Conservation (phyloP, 2,797 vertebrate species). For the Pelochelys cantorii region DNA sequence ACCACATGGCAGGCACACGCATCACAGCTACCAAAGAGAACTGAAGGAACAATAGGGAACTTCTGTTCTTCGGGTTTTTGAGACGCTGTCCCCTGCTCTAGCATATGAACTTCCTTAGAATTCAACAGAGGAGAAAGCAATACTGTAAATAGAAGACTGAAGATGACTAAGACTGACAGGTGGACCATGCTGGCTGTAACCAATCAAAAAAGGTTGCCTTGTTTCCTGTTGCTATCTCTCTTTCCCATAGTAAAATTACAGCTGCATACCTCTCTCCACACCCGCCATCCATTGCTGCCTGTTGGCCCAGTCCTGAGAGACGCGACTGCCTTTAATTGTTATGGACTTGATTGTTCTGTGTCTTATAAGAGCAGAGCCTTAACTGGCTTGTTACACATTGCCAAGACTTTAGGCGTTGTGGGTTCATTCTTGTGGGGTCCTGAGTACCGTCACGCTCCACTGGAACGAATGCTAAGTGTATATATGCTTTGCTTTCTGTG, state of each 20-base stretch:
- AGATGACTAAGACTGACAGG: background rate
- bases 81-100: background rate
- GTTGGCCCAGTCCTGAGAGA: background rate
- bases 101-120: slow-evolving; percentile 23
- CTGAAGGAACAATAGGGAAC: background rate
- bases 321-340: background rate
- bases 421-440: accelerated
- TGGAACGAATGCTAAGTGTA: background rate
- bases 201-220: background rate
- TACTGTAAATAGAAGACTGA: background rate
- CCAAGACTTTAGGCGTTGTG: background rate
- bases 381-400: background rate
- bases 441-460: accelerated
- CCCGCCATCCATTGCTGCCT: background rate
- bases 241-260: accelerated
- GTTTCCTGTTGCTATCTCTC: background rate
- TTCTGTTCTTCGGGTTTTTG: background rate
- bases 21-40: slow-evolving; percentile 9
- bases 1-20: background rate
- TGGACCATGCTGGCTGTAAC: background rate
- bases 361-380: background rate
- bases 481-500: background rate
- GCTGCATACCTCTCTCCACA: background rate
- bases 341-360: background rate
- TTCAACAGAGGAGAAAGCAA: background rate